phyloP scores from a whole-genome alignment of 1,140 invertebrate genomes.

The Matsumurasca onukii region DNA sequence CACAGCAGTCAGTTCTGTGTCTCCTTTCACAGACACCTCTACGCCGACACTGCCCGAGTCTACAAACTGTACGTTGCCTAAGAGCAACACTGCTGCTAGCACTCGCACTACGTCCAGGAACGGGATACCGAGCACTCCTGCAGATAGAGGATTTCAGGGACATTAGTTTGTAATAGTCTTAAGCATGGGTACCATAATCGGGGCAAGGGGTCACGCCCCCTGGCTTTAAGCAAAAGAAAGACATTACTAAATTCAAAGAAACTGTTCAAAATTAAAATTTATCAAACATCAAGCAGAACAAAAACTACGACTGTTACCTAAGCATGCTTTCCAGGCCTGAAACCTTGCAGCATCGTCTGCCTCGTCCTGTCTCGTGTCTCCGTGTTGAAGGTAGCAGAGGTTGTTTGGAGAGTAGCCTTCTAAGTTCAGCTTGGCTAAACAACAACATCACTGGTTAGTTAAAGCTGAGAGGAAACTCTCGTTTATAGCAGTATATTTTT shows the following conservation, averaged over 20 bases:
- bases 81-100: constrained; percentile 82
- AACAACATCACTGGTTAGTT: too few species aligned
- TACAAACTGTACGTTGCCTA: constrained; percentile 85
- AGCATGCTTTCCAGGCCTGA: constrained; percentile 86
- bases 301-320: too few species aligned
- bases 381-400: constrained; percentile 75
- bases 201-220: too few species aligned
- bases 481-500: too few species aligned
- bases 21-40: constrained; percentile 74
- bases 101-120: constrained; percentile 92
- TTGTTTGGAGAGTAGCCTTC: constrained; percentile 81
- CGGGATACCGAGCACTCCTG: constrained; percentile 84
- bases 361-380: constrained; percentile 73
- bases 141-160: constrained; percentile 34
- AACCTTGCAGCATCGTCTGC: constrained; percentile 74
- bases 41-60: constrained; percentile 66
- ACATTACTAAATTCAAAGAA: too few species aligned
- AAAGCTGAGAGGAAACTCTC: too few species aligned
- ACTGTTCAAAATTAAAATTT: too few species aligned
- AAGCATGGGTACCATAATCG: too few species aligned
- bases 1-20: constrained; percentile 78
- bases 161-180: too few species aligned
- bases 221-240: too few species aligned
- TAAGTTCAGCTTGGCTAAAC: constrained; percentile 70
- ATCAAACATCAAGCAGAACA: too few species aligned